Evolutionary conservation across 2,113 vertebrate species (phyloP), one percentile per base, ranked within the genome.

Genomic region (Panurus biarmicus): DNA sequence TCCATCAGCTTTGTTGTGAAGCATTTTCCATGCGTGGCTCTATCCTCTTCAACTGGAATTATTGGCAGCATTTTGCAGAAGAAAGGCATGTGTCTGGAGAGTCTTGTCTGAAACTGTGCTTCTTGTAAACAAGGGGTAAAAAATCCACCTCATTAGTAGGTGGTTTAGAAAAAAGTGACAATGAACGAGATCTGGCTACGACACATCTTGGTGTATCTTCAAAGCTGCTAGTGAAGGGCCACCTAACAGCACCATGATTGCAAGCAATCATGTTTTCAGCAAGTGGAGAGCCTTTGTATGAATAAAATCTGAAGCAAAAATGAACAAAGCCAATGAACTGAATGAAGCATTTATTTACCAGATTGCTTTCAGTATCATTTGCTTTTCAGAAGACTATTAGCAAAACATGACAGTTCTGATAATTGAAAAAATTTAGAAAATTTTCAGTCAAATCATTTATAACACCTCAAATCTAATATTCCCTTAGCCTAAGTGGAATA

Each of bases 1-100:
- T 89, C 84, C 87, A 87, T 47, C 77, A 95, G 74, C 70, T 82
- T 76, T 89, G 62, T 58, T 95, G 75, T 62, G 81, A 89, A 76
- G 81, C 42, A 47, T 78, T 94, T 82, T 53, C 40, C 87, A 85
- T 36, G 54, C 45, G 71, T 17, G 50, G 58, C 62, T 80, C 61
- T n/a, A 33, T 64, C n/a, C 25, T 92, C 69, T 84, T 81, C 79
- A 82, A 60, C 25, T 66, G 81, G 85, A 96, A 93, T 85, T 90
- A 84, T 3, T 95, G 94, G 87, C 94, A 93, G 71, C 62, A 66
- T 69, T 93, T 79, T 89, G 67, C 79, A 94, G 71, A 72, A 87
- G 77, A 36, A 75, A 93, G 77, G 75, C 29, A 2, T 54, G 42
- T 74, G 79, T 45, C 89, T 77, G 58, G 65, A 62, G 45, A 71